Evolutionary conservation across 2,797 vertebrate species (phyloP).

Genomic region (Lepilemur ruficaudatus): DNA sequence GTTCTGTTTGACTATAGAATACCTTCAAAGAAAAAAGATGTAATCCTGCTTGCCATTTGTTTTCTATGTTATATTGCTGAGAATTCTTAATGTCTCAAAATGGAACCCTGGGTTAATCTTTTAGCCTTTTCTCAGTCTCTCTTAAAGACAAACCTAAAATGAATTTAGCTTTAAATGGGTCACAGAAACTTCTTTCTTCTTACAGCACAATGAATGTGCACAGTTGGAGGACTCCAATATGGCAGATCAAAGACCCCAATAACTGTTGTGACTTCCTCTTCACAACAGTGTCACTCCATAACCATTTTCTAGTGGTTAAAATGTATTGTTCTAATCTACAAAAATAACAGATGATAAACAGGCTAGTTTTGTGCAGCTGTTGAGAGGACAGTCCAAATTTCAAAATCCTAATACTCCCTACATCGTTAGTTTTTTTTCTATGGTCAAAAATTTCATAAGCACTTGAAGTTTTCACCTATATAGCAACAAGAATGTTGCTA

Average conservation of each 20-base stretch:
- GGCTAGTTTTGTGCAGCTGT: not conserved
- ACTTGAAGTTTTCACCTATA: not conserved
- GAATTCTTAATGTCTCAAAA: conserved; percentile 26
- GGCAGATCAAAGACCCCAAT: not conserved
- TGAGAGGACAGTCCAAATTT: not conserved
- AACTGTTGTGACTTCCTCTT: not conserved
- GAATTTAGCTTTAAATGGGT: conserved; percentile 1
- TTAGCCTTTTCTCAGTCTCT: not conserved
- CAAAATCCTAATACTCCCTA: not conserved
- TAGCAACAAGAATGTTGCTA: not conserved
- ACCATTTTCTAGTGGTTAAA: not conserved
- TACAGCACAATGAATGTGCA: not conserved
- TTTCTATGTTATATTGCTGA: not conserved
- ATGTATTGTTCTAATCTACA: not conserved
- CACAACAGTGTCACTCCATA: not conserved
- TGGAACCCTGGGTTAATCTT: not conserved
- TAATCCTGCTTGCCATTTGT: not conserved
- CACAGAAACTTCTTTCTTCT: not conserved
- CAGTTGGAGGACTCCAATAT: not conserved
- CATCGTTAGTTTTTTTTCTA: not conserved
- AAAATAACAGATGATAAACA: not conserved
- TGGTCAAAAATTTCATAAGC: not conserved
- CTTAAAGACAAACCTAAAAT: conserved; percentile 37
- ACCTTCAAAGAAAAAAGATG: not conserved
- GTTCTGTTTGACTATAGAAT: not conserved